Conservation (phyloP, 2,888 invertebrate genomes). For the Netelia fuscicornis region DNA sequence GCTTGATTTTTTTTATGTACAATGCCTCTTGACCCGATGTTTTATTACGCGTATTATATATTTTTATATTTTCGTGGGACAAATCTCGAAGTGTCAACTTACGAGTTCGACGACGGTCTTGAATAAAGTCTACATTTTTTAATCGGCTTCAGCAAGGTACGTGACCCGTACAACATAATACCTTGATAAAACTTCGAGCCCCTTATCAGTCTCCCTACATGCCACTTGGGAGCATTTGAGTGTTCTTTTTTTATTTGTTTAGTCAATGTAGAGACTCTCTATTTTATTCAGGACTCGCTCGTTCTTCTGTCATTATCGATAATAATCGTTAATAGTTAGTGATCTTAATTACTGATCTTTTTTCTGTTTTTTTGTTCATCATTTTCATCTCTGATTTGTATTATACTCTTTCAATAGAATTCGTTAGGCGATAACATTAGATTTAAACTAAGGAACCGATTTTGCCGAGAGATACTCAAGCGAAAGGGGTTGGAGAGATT, state of each 20-base stretch:
- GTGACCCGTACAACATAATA: conserved; percentile 57
- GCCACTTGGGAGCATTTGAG: not conserved
- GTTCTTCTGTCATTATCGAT: conserved; percentile 21
- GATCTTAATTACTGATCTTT: conserved; percentile 43
- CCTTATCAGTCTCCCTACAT: conserved; percentile 5
- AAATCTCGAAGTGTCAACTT: not conserved
- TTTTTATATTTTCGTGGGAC: conserved; percentile 5
- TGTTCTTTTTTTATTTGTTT: not conserved
- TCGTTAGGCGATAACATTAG: conserved; percentile 71
- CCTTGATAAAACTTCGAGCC: conserved; percentile 12
- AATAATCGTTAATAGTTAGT: conserved; percentile 51
- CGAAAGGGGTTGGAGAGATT: conserved; percentile 6
- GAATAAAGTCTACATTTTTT: conserved; percentile 53
- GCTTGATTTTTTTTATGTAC: conserved; percentile 65
- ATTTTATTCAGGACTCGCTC: conserved; percentile 6
- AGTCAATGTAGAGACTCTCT: not conserved
- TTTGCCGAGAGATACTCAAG: conserved; percentile 45
- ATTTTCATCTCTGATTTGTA: conserved; percentile 16
- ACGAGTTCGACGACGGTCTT: conserved; percentile 23
- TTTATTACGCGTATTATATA: conserved; percentile 3
- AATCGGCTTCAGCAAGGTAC: conserved; percentile 59
- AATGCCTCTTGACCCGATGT: conserved; percentile 52
- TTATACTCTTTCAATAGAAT: conserved; percentile 67
- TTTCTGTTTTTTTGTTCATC: conserved; percentile 1
- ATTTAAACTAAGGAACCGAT: conserved; percentile 63